Evolutionary conservation across 2,888 invertebrate genomes (phyloP), one percentile per base, ranked within the genome.

Genomic region (Rhodophaea formosa): DNA sequence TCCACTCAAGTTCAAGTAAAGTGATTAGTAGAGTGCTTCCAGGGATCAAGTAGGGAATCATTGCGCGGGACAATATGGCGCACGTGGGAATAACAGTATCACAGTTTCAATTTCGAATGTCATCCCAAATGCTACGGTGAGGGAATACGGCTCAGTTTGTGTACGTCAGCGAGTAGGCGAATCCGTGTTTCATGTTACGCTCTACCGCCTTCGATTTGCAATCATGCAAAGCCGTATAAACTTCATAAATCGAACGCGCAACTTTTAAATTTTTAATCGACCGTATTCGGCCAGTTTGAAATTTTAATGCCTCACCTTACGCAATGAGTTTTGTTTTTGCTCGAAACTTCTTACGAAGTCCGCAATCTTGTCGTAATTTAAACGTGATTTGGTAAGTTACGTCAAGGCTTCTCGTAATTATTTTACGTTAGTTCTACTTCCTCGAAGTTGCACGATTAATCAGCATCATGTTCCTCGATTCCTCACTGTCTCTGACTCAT

Each of bases 31-130:
- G 46, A 55, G 35, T 55, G 45, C 30, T 54, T 53, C 45, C 7
- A 16, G 46, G 30, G 35, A 39, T 45, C 51, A 57, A 62, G 59
- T 59, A 54, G 58, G 59, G 60, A 60, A 61, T 59, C 51, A 56
- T 55, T 49, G 56, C 44, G 46, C 39, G 42, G 23, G 52, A 58
- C 23, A 46, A 55, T 56, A 56, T 56, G 23, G n/a, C 23, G n/a
- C 56, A 47, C 47, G 47, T 29, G 35, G 49, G 49, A 49, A 49
- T 42, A 23, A 55, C 46, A 56, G 49, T 8, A 49, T 56, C 47
- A 42, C 56, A 56, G 56, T 56, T 49, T 56, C 47, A 56, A 49
- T 56, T 56, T 23, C 14, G 49, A 56, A 56, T 56, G 49, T 23
- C 42, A 56, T 47, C 56, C 56, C 42, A 16, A 56, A 56, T 32